Evolutionary conservation across 2,797 vertebrate genomes (phyloP).

Genomic region (Mareca strepera): DNA sequence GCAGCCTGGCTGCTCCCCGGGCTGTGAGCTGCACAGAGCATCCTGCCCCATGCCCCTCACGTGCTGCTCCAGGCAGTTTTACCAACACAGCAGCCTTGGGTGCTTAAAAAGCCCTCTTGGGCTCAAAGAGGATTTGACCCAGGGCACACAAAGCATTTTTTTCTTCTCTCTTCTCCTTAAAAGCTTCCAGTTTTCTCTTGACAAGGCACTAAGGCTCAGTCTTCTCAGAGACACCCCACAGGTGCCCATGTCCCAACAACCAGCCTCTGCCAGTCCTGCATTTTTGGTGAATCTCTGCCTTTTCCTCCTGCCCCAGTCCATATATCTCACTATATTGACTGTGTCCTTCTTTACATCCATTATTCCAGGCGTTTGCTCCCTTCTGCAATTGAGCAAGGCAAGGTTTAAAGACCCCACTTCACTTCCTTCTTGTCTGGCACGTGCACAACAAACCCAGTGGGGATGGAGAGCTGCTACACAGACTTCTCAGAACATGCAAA

Average conservation of each 20-base stretch:
- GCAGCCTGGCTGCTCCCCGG: neutral
- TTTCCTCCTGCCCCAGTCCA: neutral
- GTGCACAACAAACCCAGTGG: neutral
- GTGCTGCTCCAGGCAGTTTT: neutral
- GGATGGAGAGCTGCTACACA: neutral
- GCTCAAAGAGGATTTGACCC: neutral
- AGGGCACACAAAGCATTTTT: rapidly evolving
- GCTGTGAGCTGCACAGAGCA: rapidly evolving
- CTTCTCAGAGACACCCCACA: neutral
- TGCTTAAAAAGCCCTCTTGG: neutral
- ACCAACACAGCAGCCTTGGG: neutral
- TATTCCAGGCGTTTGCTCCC: neutral
- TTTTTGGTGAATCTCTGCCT: neutral
- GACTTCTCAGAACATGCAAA: neutral
- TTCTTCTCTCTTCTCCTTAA: neutral
- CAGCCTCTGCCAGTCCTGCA: neutral
- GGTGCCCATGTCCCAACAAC: rapidly evolving
- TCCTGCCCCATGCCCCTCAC: neutral
- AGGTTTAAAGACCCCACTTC: neutral
- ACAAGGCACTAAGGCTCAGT: neutral
- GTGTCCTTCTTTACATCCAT: neutral
- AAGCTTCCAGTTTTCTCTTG: neutral
- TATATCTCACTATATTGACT: rapidly evolving
- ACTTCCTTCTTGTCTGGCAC: neutral
- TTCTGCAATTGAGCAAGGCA: neutral